phyloP scores from a whole-genome alignment of 30 jellyfish, hydroid and myxozoan species.

The Catostylus mosaicus region DNA sequence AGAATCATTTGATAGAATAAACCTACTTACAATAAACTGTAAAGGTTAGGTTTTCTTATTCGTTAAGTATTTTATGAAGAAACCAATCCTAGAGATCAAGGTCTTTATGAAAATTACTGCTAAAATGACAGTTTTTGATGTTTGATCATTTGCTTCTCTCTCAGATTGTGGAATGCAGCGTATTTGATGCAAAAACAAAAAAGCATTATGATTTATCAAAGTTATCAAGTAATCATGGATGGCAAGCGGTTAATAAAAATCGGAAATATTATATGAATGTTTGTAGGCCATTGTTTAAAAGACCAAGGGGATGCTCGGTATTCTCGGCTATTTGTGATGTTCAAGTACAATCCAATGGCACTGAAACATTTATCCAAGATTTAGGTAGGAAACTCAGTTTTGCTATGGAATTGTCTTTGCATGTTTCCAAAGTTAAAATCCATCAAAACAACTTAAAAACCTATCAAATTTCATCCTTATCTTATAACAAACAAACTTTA shows the following conservation, averaged over 20 bases:
- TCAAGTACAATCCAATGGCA: conserved; percentile 29
- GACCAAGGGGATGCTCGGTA: conserved; percentile 66
- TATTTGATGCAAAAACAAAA: conserved; percentile 26
- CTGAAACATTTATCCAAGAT: conserved; percentile 31
- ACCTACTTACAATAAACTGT: too few species aligned
- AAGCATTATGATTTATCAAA: conserved; percentile 62
- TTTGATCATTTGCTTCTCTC: neutral
- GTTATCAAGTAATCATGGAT: conserved; percentile 26
- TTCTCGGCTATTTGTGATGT: conserved; percentile 69
- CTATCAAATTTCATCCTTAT: too few species aligned
- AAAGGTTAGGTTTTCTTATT: too few species aligned
- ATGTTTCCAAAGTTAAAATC: too few species aligned
- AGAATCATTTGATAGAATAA: too few species aligned
- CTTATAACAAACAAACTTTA: too few species aligned
- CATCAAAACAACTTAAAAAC: too few species aligned
- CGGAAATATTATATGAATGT: conserved; percentile 52
- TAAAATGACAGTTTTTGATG: neutral
- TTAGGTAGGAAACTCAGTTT: conserved; percentile 32
- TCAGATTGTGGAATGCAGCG: conserved; percentile 79
- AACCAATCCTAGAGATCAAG: too few species aligned
- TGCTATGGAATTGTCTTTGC: too few species aligned
- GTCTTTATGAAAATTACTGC: neutral
- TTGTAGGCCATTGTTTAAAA: conserved; percentile 65
- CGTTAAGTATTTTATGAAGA: too few species aligned
- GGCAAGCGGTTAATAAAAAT: conserved; percentile 64